Evolutionary conservation across 2,797 vertebrate species (phyloP).

Genomic region (Pantherophis vulpinus): DNA sequence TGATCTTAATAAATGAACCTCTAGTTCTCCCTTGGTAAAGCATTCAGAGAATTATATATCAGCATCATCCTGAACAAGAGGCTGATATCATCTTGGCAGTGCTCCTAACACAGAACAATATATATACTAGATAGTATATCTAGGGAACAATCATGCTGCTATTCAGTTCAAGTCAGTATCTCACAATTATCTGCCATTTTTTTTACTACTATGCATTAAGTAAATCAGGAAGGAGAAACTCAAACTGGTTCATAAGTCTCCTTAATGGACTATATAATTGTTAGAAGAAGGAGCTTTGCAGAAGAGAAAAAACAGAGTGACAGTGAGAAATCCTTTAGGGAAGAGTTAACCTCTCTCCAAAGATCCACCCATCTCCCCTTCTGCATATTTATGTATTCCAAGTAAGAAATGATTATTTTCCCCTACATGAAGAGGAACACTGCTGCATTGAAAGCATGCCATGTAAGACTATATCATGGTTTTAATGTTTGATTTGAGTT

Average conservation of each 20-base stretch:
- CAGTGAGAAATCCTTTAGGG: background rate
- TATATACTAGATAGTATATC: background rate
- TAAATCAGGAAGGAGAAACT: background rate
- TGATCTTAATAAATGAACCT: slow-evolving; percentile 16
- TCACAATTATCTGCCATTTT: background rate
- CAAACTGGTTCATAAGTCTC: background rate
- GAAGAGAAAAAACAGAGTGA: background rate
- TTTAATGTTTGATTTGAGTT: background rate
- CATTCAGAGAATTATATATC: slow-evolving; percentile 11
- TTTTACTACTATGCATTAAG: background rate
- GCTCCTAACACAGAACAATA: background rate
- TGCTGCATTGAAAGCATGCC: background rate
- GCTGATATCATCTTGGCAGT: background rate
- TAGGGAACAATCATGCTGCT: background rate
- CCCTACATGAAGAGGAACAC: background rate
- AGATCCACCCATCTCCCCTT: background rate
- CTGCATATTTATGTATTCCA: background rate
- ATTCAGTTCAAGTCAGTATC: background rate
- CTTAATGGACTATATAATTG: background rate
- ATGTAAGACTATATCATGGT: background rate
- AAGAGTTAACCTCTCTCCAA: background rate
- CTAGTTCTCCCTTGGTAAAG: background rate
- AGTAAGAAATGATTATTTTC: background rate
- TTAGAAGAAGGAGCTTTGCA: background rate
- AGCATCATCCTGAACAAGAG: background rate